A percentile compares a stretch with the other conserved stretches of the same genome.
Conservation (phyloP, 1,140 invertebrate species). For the Drosophila repleta region DNA sequence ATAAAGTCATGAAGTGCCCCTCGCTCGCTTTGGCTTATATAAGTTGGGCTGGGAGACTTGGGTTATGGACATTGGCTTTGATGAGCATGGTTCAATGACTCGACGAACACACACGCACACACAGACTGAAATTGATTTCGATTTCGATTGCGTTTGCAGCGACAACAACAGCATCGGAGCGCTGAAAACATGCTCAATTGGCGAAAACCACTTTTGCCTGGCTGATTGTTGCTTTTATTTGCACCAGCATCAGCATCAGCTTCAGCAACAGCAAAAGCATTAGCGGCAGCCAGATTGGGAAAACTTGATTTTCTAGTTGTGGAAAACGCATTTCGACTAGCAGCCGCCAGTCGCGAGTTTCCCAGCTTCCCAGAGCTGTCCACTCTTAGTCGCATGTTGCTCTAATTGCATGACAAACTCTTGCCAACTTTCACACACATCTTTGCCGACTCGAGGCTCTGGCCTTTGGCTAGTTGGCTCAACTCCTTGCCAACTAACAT, state of each 20-base stretch:
- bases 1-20: conserved; percentile 38
- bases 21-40: conserved; percentile 39
- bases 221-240: conserved; percentile 54
- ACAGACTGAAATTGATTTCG: conserved; percentile 49
- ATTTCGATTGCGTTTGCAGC: conserved; percentile 47
- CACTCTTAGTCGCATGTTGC: conserved; percentile 51
- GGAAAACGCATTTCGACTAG: conserved; percentile 36
- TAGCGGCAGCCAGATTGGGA: conserved; percentile 35
- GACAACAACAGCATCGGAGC: conserved; percentile 6
- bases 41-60: conserved; percentile 3
- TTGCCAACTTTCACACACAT: conserved; percentile 51
- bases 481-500: conserved; percentile 1
- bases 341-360: conserved; percentile 24
- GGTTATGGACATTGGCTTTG: conserved; percentile 34
- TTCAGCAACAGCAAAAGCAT: background rate
- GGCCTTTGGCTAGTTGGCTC: conserved; percentile 2
- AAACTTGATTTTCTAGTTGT: conserved; percentile 53
- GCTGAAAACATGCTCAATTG: conserved; percentile 45
- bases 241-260: conserved; percentile 16
- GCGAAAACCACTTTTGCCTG: conserved; percentile 50
- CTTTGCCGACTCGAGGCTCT: conserved; percentile 19
- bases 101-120: conserved; percentile 9
- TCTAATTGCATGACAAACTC: conserved; percentile 57
- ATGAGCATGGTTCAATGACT: conserved; percentile 52
- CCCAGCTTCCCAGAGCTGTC: conserved; percentile 46